Evolutionary conservation across 2,113 vertebrate species (phyloP), one percentile per base, ranked within the genome.

Genomic region (Furnarius figulus): DNA sequence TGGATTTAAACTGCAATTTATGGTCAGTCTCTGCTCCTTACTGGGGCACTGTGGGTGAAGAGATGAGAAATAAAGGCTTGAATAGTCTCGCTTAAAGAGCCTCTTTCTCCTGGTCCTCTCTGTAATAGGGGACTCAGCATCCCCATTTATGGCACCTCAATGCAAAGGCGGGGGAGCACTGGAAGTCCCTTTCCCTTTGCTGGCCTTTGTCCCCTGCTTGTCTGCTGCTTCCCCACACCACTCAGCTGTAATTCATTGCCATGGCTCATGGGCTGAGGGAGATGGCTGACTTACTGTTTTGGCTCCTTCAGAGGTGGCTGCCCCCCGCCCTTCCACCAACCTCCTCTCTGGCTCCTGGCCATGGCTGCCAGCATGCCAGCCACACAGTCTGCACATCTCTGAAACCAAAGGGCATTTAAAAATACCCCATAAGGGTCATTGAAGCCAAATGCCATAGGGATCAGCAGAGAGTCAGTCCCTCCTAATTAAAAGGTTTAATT

Each of bases 1-100:
- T 56, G 84, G 90, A 94, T 96, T 96, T 95, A 91, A 87, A 25
- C 91, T 40, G 74, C 79, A 84, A 94, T 97, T 96, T 96, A 77
- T 59, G 55, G 87, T n/a, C 81, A 89, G 83, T 67, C 52, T 75
- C 73, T 79, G 55, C 87, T 96, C 72, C 86, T 95, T 68, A 56
- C 91, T 42, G 67, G 59, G 70, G 85, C 79, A 66, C 93, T 33
- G 94, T 15, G 23, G 91, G 89, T 87, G 85, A 96, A 97, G 91
- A 61, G 91, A 78, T 3, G 25, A 95, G 96, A 85, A 87, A 84
- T 66, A 92, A 96, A 95, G 76, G 55, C 89, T 65, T 24, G 85
- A 93, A 79, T 4, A 46, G 75, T 72, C 90, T 96, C 83, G 62
- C 86, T 95, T 91, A 91, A 87, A 77, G 76, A 80, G 72, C 35